Base-by-base conservation (phyloP, 2,888 invertebrate species). In the Sesia bembeciformis region DNA sequence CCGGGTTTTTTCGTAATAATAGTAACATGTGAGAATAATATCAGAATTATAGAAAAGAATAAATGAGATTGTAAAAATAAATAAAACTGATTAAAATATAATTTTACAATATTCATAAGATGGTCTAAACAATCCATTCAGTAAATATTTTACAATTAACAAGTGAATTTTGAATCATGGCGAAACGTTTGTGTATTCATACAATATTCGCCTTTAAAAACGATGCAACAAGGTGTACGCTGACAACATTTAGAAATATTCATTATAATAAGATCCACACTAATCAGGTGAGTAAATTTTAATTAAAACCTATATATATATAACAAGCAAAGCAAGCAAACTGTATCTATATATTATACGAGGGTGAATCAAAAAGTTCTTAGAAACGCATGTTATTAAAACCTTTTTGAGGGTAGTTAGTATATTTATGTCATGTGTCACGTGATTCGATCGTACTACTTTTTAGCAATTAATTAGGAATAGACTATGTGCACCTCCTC, bases 171-270 rank as follows among this genome's bases (percentile, higher is more conserved):
- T 8, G 53, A 54, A 64, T 50, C 38, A 82, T 84, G 84, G 71
- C 70, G 7, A 77, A 65, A 62, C 67, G 71, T 56, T 53, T 74
- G 49, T 55, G 77, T 42, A 64, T 68, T 52, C 66, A 64, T 40
- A 56, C 68, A 43, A 65, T 74, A 60, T 64, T 76, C 8, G 67
- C 61, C 61, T 62, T 60, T 62, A 75, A 68, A 8, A 23, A 52
- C n/a, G 46, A 23, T 46, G 46, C 7, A 46, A 39, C 40, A 40
- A 7, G 39, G 5, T 40, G 40, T 60, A 53, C 46, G 39, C 51
- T 38, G 40, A 6, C 3, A 60, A 6, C 3, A 60, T 49, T 62
- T 65, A 6, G 60, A 42, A 65, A 58, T 52, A 56, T 62, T 52
- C 62, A 64, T 39, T 42, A 53, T 40, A 72, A 62, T 53, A 65